These are phyloP conservation scores for Protobothrops flavoviridis DNA, from an alignment of 2,113 vertebrate species.

Conservation along the genomic window DNA sequence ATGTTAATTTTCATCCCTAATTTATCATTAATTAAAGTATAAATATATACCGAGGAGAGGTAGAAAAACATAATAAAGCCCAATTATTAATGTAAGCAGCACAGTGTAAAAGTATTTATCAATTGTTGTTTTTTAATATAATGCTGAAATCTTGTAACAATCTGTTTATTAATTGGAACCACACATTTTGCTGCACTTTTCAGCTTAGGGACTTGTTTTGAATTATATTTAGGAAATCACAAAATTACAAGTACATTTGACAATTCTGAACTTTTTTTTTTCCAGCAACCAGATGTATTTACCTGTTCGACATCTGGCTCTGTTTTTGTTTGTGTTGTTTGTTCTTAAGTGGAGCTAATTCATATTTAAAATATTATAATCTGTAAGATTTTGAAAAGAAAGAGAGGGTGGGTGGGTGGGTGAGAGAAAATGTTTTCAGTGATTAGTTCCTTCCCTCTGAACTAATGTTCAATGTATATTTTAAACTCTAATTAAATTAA, in stretches of 20 bases:
- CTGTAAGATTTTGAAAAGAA: slow-evolving; percentile 41
- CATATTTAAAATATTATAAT: slow-evolving; percentile 48
- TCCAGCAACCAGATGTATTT: slow-evolving; percentile 59
- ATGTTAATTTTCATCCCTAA: background rate
- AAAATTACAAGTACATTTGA: slow-evolving; percentile 51
- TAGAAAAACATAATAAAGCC: background rate
- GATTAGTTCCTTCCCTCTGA: background rate
- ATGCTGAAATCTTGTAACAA: background rate
- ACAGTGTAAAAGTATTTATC: background rate
- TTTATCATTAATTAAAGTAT: background rate
- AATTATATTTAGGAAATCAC: slow-evolving; percentile 50
- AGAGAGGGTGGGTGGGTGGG: slow-evolving; percentile 35
- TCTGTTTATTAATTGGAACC: background rate
- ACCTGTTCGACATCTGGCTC: slow-evolving; percentile 65
- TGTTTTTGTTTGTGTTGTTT: slow-evolving; percentile 35
- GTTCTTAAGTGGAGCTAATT: slow-evolving; percentile 20
- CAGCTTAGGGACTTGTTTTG: background rate
- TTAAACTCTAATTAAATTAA: background rate
- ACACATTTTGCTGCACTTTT: background rate
- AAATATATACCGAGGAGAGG: background rate
- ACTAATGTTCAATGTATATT: slow-evolving; percentile 9
- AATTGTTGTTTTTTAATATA: background rate
- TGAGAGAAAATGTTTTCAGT: slow-evolving; percentile 25
- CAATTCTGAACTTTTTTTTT: slow-evolving; percentile 47
- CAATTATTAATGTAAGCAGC: slow-evolving; percentile 8